These are phyloP conservation scores for Cryptoleucopteryx plumbea DNA, from an alignment of 2,113 vertebrate genomes.

Conservation along the genomic window DNA sequence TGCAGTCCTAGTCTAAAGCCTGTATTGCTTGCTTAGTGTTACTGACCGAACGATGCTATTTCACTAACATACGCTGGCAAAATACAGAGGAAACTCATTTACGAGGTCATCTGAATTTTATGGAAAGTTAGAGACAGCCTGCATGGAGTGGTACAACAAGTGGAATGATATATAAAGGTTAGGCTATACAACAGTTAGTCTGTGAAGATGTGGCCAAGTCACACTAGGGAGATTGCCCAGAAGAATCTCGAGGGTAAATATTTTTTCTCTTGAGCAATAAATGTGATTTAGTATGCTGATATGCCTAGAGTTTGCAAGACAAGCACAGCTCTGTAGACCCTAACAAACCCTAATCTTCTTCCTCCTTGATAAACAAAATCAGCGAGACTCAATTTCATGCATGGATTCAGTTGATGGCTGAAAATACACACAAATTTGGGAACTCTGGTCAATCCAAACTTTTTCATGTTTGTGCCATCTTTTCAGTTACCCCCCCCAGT, in stretches of 20 bases:
- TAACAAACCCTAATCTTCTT: neutral
- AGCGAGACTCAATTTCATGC: neutral
- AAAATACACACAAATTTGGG: neutral
- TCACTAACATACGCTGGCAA: neutral
- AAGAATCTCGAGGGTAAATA: neutral
- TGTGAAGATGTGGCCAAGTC: neutral
- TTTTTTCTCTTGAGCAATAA: neutral
- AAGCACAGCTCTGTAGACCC: neutral
- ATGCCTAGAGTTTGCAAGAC: neutral
- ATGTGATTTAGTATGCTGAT: neutral
- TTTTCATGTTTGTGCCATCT: neutral
- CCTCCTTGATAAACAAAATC: neutral
- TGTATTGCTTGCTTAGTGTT: neutral
- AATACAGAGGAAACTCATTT: neutral
- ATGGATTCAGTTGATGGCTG: neutral
- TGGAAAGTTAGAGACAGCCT: neutral
- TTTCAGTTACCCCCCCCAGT: neutral
- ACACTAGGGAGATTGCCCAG: neutral
- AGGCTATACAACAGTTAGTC: neutral
- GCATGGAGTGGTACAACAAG: neutral
- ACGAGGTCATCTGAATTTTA: neutral
- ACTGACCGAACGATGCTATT: neutral
- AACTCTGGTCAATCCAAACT: neutral
- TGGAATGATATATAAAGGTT: neutral
- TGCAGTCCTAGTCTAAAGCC: neutral